These are phyloP conservation scores for Coelopa frigida DNA, from an alignment of 1,140 invertebrate genomes.

Conservation along the genomic window DNA sequence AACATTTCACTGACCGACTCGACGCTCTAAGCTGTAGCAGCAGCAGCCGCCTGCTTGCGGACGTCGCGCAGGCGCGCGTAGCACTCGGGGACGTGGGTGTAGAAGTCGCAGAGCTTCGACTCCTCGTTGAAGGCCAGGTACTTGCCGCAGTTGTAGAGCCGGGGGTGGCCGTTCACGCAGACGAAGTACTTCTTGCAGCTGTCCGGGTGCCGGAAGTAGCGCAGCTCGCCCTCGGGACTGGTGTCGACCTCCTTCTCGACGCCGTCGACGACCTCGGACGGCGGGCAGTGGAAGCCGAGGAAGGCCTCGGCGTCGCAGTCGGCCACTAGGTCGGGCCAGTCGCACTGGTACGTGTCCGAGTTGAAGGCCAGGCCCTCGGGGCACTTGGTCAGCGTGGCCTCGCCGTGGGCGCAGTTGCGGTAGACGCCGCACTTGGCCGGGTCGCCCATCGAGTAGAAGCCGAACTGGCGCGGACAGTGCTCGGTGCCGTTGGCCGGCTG, in stretches of 20 bases:
- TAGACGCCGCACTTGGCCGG: constrained; percentile 69
- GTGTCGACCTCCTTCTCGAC: constrained; percentile 44
- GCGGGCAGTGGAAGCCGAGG: constrained; percentile 62
- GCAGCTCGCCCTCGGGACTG: constrained; percentile 48
- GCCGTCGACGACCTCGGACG: constrained; percentile 20
- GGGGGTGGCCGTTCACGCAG: constrained; percentile 66
- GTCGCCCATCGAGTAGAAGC: constrained; percentile 69
- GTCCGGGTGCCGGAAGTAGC: constrained; percentile 50
- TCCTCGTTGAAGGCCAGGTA: constrained; percentile 38
- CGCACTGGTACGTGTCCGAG: constrained; percentile 66
- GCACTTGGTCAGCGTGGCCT: constrained; percentile 50
- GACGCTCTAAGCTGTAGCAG: too few species aligned
- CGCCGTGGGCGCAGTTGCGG: constrained; percentile 73
- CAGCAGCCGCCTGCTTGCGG: not conserved
- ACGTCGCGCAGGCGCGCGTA: constrained; percentile 39
- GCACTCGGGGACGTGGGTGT: constrained; percentile 39
- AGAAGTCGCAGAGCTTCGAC: constrained; percentile 39
- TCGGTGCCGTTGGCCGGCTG: constrained; percentile 55
- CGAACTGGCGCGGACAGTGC: constrained; percentile 78
- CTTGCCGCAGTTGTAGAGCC: constrained; percentile 39
- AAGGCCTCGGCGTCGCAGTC: constrained; percentile 70
- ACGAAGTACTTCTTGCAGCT: constrained; percentile 78
- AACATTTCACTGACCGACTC: too few species aligned
- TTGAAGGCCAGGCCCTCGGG: constrained; percentile 82
- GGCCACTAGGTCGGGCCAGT: constrained; percentile 76